Evolutionary conservation across 2,113 vertebrate species (phyloP), one percentile per base, ranked within the genome.

Genomic region (Regulus satrapa): DNA sequence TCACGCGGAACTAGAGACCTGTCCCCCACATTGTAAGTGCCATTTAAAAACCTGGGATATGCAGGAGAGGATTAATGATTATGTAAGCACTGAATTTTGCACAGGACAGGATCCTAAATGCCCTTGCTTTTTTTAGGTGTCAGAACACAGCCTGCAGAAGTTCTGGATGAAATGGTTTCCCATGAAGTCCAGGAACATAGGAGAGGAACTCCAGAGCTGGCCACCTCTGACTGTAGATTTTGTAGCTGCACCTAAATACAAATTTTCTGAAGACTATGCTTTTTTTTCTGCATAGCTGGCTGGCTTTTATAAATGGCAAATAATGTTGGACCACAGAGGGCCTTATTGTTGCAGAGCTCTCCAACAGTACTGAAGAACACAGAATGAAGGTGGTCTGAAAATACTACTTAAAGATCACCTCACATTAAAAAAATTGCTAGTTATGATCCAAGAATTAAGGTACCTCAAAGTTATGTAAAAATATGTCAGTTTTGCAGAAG

Each of bases 61-160:
- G 40, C 26, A 91, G 61, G 45, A 89, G 41, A 85, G 54, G 74
- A 95, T 92, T 95, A 91, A 73, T 58, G 62, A 76, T 88, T 93
- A 46, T 66, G 63, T 64, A 89, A 93, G 38, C 43, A 58, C 21
- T 21, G 46, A 25, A 32, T 73, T 91, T 92, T 74, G 46, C 84
- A 83, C 73, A 76, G 17, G 78, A 58, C 13, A 58, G 58, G 67
- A 69, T 88, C 62, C 24, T 52, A 73, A 87, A 72, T 2, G 3
- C 14, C 41, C 18, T 89, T 2, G 1, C 21, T 85, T 88, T 73
- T 93, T 17, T 82, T 73, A 61, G 48, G 45, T 73, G 20, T 45
- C 11, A 66, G n/a, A 88, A 56, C 31, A 41, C 25, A 94, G 21
- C 23, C 31, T 92, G 75, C 31, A 82, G 72, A 56, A 38, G 9